phyloP scores from a whole-genome alignment of 2,888 invertebrate genomes.

The Rhyacophila evoluta region DNA sequence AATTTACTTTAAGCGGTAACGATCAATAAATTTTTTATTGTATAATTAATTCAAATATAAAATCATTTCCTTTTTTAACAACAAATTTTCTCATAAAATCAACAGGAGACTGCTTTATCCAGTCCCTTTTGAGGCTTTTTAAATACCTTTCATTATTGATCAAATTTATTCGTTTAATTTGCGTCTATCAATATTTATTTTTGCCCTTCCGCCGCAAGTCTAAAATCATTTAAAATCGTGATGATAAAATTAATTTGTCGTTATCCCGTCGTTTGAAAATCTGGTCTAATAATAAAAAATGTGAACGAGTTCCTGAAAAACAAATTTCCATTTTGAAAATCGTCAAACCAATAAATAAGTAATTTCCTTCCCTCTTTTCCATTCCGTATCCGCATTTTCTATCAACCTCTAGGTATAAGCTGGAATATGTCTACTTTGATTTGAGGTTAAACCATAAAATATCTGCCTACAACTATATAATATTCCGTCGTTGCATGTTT shows the following conservation, averaged over 20 bases:
- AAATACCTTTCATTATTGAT: background rate
- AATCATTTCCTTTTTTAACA: background rate
- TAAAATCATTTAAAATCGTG: background rate
- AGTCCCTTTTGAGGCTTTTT: background rate
- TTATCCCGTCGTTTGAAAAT: background rate
- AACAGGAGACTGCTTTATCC: background rate
- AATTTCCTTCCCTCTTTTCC: slow-evolving; percentile 44
- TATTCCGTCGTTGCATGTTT: too few relatives aligned
- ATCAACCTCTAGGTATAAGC: background rate
- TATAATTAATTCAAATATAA: too few relatives aligned
- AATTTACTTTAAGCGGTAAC: too few relatives aligned
- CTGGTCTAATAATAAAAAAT: background rate
- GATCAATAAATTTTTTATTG: too few relatives aligned
- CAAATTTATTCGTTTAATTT: background rate
- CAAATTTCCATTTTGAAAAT: slow-evolving; percentile 44
- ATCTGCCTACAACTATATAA: too few relatives aligned
- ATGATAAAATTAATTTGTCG: background rate
- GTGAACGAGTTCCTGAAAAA: slow-evolving; percentile 2
- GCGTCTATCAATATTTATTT: background rate
- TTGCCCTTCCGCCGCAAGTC: background rate
- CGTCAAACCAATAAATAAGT: slow-evolving; percentile 50
- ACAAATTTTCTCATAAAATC: background rate
- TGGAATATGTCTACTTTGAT: background rate
- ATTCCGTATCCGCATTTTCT: slow-evolving; percentile 38
- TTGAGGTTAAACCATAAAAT: background rate